Evolutionary conservation across 1,140 invertebrate species (phyloP), one percentile per base, ranked within the genome.

Genomic region (Latrodectus geometricus): DNA sequence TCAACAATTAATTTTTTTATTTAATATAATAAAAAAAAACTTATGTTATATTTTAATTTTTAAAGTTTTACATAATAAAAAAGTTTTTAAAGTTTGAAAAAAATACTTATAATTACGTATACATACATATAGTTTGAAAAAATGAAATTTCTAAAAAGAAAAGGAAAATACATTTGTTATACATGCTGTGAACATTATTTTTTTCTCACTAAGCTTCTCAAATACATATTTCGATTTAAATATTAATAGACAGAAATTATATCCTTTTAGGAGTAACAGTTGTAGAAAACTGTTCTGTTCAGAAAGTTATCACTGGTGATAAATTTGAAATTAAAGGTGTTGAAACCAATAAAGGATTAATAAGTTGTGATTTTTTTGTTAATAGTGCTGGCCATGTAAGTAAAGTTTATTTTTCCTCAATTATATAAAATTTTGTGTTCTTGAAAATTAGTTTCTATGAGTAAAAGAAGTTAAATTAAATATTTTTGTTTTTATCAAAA

Each of bases 251-350:
- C 1, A 35, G 5, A 35, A 35, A 3, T 77, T 61, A 48, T 76
- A 0, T 52, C 12, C 66, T n/a, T 35, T 52, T 79, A 97, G 97
- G 97, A 87, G 96, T 97, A 0, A 94, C 94, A 89, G 93, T 98
- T 11, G 93, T 96, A 88, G 97, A 99, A 92, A 94, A 96, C 88
- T 97, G 96, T 90, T 92, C 93, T 69, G 92, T 97, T 49, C 93
- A 93, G 66, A 93, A 94, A 89, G 93, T 97, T 23, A 90, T 93
- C 85, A 94, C 93, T 88, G 92, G 92, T 75, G 92, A 95, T 88
- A 93, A 94, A 4, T 85, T 89, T 50, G 23, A 87, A 54, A 84
- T 88, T 4, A 73, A 74, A 49, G 82, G 61, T 66, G 86, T 89
- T 88, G 68, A 89, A 92, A 79, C 89, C 89, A 20, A 89, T 79